Evolutionary conservation across 1,140 invertebrate species (phyloP), one percentile per base, ranked within the genome.

Genomic region (Neodiprion lecontei): DNA sequence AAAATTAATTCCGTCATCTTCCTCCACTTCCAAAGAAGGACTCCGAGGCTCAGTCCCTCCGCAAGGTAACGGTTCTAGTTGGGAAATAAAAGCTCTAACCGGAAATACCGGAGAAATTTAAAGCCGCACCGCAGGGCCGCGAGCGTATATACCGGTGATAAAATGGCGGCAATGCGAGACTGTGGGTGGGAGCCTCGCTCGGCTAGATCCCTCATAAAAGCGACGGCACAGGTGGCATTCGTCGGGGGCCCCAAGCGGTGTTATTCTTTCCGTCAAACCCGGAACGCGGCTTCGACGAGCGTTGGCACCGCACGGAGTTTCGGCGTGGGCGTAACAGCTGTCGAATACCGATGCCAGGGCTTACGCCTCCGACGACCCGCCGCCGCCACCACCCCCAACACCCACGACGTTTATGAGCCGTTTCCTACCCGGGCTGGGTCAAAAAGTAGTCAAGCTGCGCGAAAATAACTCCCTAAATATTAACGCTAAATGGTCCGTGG

Each of bases 301-400:
- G 11, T n/a, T 12, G 53, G n/a, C 53, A 11, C 53, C 11, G 53
- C 11, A 61, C 53, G 11, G n/a, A 61, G n/a, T 11, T n/a, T 61
- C n/a, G 53, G n/a, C 53, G 53, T 61, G 53, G 53, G 53, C 53
- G 53, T 61, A 61, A 61, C 53, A 61, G 53, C 53, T 61, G 53
- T 61, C n/a, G n/a, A 61, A 61, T 12, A 40, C 28, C 53, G 53
- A 61, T n/a, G 53, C 53, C n/a, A 40, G 2, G 28, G 28, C 53
- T 12, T 8, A 61, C 28, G 28, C 28, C 28, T n/a, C 53, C n/a
- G 11, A 61, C 11, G 53, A 12, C 53, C n/a, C n/a, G 53, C 28
- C 17, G 50, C 14, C 50, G 14, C 50, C 9, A 53, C 9, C 11
- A 61, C 11, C 28, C 53, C n/a, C 53, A 8, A 61, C 53, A 61